phyloP scores from a whole-genome alignment of 2,113 vertebrate species.

The Trogon melanurus region DNA sequence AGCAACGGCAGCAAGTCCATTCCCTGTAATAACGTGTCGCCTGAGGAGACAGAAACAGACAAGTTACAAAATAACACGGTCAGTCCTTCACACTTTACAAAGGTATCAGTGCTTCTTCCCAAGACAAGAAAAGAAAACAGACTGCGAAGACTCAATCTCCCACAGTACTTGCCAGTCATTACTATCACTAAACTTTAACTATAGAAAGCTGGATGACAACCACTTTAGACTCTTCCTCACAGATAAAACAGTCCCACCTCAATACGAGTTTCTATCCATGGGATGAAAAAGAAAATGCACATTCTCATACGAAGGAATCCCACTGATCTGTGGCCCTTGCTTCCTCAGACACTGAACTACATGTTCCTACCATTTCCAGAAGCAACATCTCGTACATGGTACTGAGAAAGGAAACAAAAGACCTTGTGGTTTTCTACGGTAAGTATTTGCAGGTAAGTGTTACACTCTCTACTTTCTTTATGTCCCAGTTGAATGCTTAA shows the following conservation, averaged over 20 bases:
- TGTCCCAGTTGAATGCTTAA: not conserved
- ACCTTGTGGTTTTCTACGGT: not conserved
- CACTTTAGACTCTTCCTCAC: not conserved
- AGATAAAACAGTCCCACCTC: not conserved
- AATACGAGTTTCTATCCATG: not conserved
- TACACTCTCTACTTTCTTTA: not conserved
- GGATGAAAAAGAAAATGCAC: not conserved
- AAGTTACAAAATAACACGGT: not conserved
- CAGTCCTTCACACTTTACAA: not conserved
- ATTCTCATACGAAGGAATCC: not conserved
- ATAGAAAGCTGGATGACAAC: not conserved
- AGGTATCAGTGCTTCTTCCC: not conserved
- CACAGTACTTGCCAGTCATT: not conserved
- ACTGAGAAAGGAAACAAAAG: not conserved
- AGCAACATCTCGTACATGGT: not conserved
- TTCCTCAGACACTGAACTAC: not conserved
- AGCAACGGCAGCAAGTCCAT: slow-evolving; percentile 86
- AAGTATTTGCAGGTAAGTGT: not conserved
- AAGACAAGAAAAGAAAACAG: not conserved
- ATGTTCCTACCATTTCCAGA: not conserved
- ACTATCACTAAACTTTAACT: not conserved
- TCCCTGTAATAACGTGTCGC: slow-evolving; percentile 88
- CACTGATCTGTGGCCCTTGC: not conserved
- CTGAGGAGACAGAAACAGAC: slow-evolving; percentile 69
- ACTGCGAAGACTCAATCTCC: not conserved